A percentile compares a stretch with the other conserved stretches of the same genome.
Conservation (phyloP, 2,888 invertebrate genomes). For the Taenaris catops region DNA sequence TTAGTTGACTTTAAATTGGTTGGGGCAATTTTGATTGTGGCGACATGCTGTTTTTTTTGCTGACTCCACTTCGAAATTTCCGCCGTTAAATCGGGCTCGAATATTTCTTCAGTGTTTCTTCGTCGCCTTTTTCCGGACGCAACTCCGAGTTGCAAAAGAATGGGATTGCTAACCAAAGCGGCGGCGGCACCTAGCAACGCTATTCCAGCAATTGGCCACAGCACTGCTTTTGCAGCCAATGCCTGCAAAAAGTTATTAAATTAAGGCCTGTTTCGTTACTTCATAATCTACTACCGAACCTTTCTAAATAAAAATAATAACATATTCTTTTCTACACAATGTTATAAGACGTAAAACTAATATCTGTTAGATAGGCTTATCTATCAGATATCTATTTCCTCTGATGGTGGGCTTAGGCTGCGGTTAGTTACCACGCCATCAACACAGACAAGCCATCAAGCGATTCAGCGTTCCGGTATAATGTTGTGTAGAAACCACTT, state of each 20-base stretch:
- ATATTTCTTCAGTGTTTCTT: conserved; percentile 57
- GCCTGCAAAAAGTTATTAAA: conserved; percentile 65
- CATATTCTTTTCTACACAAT: too few relatives aligned
- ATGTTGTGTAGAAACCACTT: too few relatives aligned
- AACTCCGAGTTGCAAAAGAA: conserved; percentile 88
- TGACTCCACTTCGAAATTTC: conserved; percentile 13
- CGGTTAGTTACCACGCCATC: too few relatives aligned
- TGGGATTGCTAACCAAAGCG: conserved; percentile 87
- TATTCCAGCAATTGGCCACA: conserved; percentile 88
- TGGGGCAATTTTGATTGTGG: conserved; percentile 1
- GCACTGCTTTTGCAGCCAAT: conserved; percentile 80
- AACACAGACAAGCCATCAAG: too few relatives aligned
- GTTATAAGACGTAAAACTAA: too few relatives aligned
- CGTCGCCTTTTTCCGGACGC: conserved; percentile 81
- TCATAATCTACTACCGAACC: too few relatives aligned
- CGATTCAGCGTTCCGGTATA: too few relatives aligned
- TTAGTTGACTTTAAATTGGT: conserved; percentile 2
- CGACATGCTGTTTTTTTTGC: conserved; percentile 1
- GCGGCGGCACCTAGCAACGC: conserved; percentile 91
- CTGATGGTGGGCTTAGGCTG: too few relatives aligned
- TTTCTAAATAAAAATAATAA: too few relatives aligned
- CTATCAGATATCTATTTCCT: too few relatives aligned
- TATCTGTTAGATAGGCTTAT: too few relatives aligned
- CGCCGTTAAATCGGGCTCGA: conserved; percentile 22
- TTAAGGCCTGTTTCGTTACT: too few relatives aligned